These are phyloP conservation scores for Dipodomys stephensi DNA, from an alignment of 2,113 vertebrate genomes.

Conservation along the genomic window DNA sequence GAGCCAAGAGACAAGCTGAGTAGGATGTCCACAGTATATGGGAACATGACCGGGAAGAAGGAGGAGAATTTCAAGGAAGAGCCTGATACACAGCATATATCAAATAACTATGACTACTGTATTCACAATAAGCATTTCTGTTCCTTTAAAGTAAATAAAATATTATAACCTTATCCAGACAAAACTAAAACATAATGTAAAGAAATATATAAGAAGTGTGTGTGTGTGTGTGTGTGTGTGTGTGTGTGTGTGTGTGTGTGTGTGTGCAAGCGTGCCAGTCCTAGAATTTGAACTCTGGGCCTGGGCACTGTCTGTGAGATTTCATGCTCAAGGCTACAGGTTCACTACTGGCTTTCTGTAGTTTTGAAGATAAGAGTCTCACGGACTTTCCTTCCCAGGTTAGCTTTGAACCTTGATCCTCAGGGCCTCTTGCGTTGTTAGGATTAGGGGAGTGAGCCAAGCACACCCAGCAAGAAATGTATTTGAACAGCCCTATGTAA, in stretches of 20 bases:
- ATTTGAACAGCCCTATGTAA: not conserved
- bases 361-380: no score
- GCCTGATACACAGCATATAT: not conserved
- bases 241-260: no score
- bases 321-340: no score
- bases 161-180: not conserved
- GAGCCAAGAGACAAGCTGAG: not conserved
- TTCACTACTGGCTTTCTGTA: no score
- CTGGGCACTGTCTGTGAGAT: no score
- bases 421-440: no score
- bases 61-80: not conserved
- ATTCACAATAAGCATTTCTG: not conserved
- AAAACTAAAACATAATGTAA: not conserved
- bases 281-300: no score
- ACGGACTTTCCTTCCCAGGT: no score
- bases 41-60: not conserved
- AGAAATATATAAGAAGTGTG: not conserved
- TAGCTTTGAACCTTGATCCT: no score
- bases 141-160: not conserved
- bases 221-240: no score
- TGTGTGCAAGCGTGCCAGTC: no score
- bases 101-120: not conserved
- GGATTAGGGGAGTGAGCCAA: no score
- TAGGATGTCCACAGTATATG: not conserved
- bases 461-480: not conserved